phyloP scores from a whole-genome alignment of 2,888 invertebrate genomes.

The Lepidochrysops patricia region DNA sequence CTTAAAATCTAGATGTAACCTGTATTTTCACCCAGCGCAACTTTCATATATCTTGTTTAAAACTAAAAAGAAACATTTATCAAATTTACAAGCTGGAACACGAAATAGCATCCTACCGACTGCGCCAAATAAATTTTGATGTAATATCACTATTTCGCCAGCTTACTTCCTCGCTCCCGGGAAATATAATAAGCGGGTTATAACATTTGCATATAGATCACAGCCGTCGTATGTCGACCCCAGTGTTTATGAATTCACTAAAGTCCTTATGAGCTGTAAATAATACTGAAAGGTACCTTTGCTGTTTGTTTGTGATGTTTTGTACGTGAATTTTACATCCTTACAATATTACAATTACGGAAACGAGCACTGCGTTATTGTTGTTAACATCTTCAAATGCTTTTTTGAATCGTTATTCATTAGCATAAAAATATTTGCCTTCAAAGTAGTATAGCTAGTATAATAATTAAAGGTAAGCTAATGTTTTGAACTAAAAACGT shows the following conservation, averaged over 20 bases:
- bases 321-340: background rate
- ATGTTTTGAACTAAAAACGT: background rate
- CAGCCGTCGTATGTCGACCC: conserved; percentile 38
- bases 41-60: background rate
- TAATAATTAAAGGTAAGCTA: no score
- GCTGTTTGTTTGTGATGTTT: background rate
- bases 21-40: background rate
- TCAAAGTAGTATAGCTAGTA: no score
- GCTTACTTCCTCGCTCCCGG: conserved; percentile 49
- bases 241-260: conserved; percentile 45
- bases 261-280: conserved; percentile 53
- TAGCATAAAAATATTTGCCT: no score
- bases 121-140: conserved; percentile 58
- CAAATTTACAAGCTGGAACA: conserved; percentile 20
- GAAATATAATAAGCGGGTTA: conserved; percentile 71
- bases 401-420: no score
- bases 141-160: conserved; percentile 51
- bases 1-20: background rate
- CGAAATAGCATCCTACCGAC: conserved; percentile 35
- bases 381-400: no score
- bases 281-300: conserved; percentile 26
- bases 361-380: no score
- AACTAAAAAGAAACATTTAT: background rate
- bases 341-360: background rate
- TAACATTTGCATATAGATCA: conserved; percentile 73